These are phyloP conservation scores for Phrynosoma platyrhinos DNA, from an alignment of 2,113 vertebrate genomes.

Conservation along the genomic window DNA sequence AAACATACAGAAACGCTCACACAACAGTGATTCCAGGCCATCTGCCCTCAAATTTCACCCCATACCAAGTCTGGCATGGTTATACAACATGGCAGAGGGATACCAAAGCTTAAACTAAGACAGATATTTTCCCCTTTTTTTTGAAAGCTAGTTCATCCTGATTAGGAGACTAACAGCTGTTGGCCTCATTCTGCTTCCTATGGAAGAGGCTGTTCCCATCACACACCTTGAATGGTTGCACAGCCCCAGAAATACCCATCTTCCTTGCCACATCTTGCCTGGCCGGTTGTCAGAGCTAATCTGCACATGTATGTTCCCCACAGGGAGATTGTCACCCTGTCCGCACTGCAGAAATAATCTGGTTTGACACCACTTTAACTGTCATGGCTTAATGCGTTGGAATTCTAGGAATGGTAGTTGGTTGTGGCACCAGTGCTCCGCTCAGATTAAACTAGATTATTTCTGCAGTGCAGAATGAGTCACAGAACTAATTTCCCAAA, in stretches of 20 bases:
- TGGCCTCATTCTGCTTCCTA: background rate
- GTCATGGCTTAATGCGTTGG: too few species aligned
- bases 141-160: background rate
- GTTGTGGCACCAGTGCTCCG: too few species aligned
- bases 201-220: background rate
- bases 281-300: background rate
- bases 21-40: too few species aligned
- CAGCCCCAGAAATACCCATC: background rate
- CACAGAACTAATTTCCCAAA: background rate
- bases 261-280: too few species aligned
- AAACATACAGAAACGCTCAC: background rate
- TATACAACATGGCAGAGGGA: background rate
- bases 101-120: background rate
- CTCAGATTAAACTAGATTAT: too few species aligned
- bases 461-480: too few species aligned
- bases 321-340: background rate
- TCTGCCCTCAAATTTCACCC: background rate
- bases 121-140: background rate
- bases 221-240: background rate
- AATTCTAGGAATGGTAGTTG: too few species aligned
- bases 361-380: too few species aligned
- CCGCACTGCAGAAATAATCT: too few species aligned
- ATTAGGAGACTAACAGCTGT: conserved; percentile 25
- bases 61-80: background rate
- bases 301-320: too few species aligned